A percentile compares a stretch with the other conserved stretches of the same genome.
Evolutionary conservation across 2,113 vertebrate species (phyloP).

Genomic region (Hypanus sabinus): DNA sequence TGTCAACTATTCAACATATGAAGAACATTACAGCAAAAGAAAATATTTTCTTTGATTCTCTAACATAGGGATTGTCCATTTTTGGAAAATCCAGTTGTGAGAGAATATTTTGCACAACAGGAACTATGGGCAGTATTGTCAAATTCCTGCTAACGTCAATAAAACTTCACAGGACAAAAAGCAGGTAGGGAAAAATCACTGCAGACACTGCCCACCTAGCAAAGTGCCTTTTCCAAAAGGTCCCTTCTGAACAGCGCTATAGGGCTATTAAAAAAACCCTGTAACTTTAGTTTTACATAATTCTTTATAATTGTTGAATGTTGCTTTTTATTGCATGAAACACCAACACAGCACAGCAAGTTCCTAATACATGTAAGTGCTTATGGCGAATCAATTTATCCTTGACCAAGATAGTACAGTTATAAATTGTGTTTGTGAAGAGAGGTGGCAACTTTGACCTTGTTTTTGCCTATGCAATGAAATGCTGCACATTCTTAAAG

Average conservation of each 20-base stretch:
- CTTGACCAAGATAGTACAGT: neutral
- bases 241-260: no score
- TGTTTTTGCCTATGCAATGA: neutral
- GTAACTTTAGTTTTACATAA: no score
- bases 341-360: no score
- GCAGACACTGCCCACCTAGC: no score
- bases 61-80: neutral
- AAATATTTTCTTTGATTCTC: neutral
- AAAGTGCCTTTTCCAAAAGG: no score
- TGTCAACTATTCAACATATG: neutral
- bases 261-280: no score
- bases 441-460: neutral
- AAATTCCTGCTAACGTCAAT: neutral
- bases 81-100: neutral
- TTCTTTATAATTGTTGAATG: no score
- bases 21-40: neutral
- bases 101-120: neutral
- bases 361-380: no score
- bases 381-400: no score
- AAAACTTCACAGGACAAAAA: no score
- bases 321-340: no score
- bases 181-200: no score
- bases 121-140: neutral
- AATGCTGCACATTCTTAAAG: neutral
- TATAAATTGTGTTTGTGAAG: neutral